A percentile compares a stretch with the other conserved stretches of the same genome.
Evolutionary conservation across 1,140 invertebrate genomes (phyloP).

Genomic region (Globodera rostochiensis): DNA sequence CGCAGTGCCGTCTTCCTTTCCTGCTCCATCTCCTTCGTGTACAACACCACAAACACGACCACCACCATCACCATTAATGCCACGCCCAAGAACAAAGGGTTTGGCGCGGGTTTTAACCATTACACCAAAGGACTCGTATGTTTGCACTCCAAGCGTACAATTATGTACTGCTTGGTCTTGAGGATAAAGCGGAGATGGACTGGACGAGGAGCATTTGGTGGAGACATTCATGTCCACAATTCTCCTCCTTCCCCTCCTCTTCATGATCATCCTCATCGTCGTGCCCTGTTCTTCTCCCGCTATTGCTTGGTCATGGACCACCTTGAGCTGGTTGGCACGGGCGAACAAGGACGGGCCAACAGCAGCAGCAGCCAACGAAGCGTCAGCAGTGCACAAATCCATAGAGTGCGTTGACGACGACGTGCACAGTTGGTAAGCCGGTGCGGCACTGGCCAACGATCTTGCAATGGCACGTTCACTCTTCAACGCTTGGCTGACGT

Average conservation of each 20-base stretch:
- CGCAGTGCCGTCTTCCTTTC: too few relatives aligned
- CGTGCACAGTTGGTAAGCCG: not conserved
- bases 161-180: too few relatives aligned
- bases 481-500: slow-evolving; percentile 34
- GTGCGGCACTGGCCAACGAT: not conserved
- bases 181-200: too few relatives aligned
- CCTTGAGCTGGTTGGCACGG: slow-evolving; percentile 16
- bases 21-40: too few relatives aligned
- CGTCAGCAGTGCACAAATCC: not conserved
- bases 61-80: not conserved
- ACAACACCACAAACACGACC: not conserved
- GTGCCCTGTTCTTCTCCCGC: not conserved
- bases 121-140: too few relatives aligned
- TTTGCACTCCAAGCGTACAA: too few relatives aligned
- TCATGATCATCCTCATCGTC: too few relatives aligned
- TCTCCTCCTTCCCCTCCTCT: not conserved
- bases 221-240: too few relatives aligned
- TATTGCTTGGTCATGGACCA: not conserved
- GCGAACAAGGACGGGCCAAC: not conserved
- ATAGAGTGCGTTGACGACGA: too few relatives aligned
- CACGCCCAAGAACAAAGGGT: not conserved
- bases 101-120: too few relatives aligned
- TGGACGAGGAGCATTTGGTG: too few relatives aligned
- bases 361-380: not conserved
- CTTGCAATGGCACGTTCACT: slow-evolving; percentile 30